These are phyloP conservation scores for Microctonus hyperodae DNA, from an alignment of 2,888 invertebrate species.

Conservation along the genomic window DNA sequence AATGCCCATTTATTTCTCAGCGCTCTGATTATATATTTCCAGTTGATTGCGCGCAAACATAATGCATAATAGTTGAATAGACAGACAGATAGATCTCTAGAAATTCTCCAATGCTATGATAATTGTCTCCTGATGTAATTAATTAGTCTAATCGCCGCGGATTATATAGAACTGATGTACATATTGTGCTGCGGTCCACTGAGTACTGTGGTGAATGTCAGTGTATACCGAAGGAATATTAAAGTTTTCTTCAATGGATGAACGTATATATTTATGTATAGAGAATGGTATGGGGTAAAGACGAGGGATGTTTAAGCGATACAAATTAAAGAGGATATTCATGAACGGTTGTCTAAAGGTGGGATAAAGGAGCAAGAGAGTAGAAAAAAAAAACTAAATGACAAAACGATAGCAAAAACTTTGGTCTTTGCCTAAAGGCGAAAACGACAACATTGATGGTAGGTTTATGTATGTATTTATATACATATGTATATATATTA, in stretches of 20 bases:
- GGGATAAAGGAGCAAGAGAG: not conserved
- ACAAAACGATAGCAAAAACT: constrained; percentile 29
- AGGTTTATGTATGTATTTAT: constrained; percentile 18
- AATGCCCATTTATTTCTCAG: not conserved
- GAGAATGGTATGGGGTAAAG: constrained; percentile 17
- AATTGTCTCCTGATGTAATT: not conserved
- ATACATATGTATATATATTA: constrained; percentile 21
- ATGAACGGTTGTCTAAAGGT: not conserved
- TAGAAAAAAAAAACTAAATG: constrained; percentile 19
- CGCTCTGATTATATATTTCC: not conserved
- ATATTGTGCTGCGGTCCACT: not conserved
- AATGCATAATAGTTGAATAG: not conserved
- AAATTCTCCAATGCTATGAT: not conserved
- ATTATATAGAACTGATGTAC: not conserved
- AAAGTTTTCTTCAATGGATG: constrained; percentile 1
- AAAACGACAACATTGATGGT: constrained; percentile 35
- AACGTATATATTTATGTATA: not conserved
- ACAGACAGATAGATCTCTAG: not conserved
- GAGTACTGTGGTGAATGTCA: constrained; percentile 6
- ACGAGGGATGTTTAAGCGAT: constrained; percentile 29
- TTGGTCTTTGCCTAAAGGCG: constrained; percentile 31
- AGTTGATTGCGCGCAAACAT: not conserved
- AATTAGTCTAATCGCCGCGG: constrained; percentile 4
- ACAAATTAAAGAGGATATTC: constrained; percentile 31
- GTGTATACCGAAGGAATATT: constrained; percentile 11